Conservation (phyloP, 2,113 vertebrate species). For the Psettodes erumei region DNA sequence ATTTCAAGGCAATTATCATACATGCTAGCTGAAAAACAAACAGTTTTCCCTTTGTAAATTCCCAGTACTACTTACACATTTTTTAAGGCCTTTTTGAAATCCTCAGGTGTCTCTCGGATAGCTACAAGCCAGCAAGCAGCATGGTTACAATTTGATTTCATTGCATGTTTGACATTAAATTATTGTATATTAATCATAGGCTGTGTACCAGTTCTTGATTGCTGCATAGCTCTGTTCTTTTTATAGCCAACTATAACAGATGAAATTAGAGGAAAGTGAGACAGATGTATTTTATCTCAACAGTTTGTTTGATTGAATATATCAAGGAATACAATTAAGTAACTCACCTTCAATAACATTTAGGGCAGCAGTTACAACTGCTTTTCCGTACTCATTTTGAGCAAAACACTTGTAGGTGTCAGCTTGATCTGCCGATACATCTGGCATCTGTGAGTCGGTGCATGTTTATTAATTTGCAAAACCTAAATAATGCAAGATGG, state of each 20-base stretch:
- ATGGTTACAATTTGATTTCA: neutral
- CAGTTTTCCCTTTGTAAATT: neutral
- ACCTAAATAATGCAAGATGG: neutral
- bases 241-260: conserved; percentile 87
- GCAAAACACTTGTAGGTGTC: conserved; percentile 88
- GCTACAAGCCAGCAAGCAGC: conserved; percentile 51
- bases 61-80: conserved; percentile 41
- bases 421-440: conserved; percentile 79
- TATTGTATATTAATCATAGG: neutral
- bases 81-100: conserved; percentile 78
- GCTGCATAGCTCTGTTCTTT: conserved; percentile 82
- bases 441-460: conserved; percentile 81
- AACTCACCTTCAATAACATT: conserved; percentile 88
- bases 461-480: neutral
- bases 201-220: conserved; percentile 75
- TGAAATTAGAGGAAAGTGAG: neutral
- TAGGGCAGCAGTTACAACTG: conserved; percentile 83
- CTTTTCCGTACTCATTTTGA: conserved; percentile 87
- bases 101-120: conserved; percentile 65
- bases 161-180: neutral
- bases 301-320: neutral
- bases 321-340: neutral
- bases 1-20: neutral
- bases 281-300: neutral
- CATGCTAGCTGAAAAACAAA: neutral